Percentiles rank a stretch among this genome's conserved stretches.
Conservation (phyloP, 1,140 invertebrate genomes). For the Rhagoletis zephyria region DNA sequence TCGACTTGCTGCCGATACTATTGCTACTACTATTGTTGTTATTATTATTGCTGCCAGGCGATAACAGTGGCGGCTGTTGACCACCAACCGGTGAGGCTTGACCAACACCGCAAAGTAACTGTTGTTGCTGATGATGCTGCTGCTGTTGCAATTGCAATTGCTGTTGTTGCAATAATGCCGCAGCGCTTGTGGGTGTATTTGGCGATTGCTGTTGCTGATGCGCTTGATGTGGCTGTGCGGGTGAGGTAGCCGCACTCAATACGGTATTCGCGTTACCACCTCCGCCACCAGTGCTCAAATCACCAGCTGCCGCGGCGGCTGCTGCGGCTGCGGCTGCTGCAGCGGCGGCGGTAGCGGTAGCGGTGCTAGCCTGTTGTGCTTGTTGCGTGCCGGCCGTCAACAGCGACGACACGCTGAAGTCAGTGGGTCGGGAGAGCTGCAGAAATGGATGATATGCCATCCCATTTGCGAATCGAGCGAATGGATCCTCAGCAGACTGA, state of each 20-base stretch:
- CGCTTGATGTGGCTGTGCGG: conserved; percentile 60
- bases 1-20: conserved; percentile 46
- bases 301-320: background rate
- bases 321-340: conserved; percentile 48
- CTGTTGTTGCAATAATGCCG: conserved; percentile 43
- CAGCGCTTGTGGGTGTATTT: conserved; percentile 51
- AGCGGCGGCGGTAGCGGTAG: conserved; percentile 22
- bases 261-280: background rate
- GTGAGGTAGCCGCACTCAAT: conserved; percentile 42
- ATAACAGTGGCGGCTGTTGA: conserved; percentile 60
- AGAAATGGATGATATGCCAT: conserved; percentile 82
- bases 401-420: conserved; percentile 92
- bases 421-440: conserved; percentile 86
- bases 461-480: conserved; percentile 77
- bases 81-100: conserved; percentile 58
- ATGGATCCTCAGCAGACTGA: conserved; percentile 78
- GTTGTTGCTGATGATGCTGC: conserved; percentile 56
- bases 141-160: conserved; percentile 58
- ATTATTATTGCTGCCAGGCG: conserved; percentile 51
- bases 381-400: conserved; percentile 80
- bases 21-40: conserved; percentile 59
- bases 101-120: conserved; percentile 64
- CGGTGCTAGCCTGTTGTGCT: conserved; percentile 72
- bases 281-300: conserved; percentile 10
- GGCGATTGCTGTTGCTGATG: conserved; percentile 55